Conservation (phyloP, 2,888 invertebrate species). For the Philereme vetulata region DNA sequence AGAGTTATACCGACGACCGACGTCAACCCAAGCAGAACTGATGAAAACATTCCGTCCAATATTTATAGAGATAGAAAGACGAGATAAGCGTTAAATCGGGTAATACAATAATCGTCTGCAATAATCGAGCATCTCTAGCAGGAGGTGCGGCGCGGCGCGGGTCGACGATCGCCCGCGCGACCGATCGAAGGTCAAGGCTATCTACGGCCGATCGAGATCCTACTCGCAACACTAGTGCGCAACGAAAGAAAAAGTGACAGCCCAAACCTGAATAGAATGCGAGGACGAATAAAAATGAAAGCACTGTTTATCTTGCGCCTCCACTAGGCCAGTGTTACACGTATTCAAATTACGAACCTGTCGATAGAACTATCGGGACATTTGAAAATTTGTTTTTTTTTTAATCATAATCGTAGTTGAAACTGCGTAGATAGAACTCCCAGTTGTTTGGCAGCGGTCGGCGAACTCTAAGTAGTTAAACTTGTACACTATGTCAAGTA, state of each 20-base stretch:
- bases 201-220: constrained; percentile 63
- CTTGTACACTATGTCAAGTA: constrained; percentile 44
- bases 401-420: constrained; percentile 3
- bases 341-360: constrained; percentile 36
- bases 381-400: constrained; percentile 8
- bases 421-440: constrained; percentile 42
- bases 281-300: constrained; percentile 83
- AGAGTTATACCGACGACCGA: background rate
- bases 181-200: constrained; percentile 82
- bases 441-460: constrained; percentile 61
- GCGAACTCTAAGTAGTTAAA: constrained; percentile 51
- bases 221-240: constrained; percentile 50
- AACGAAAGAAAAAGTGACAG: constrained; percentile 83
- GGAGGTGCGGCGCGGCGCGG: constrained; percentile 55
- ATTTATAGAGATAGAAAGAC: constrained; percentile 26
- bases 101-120: constrained; percentile 40
- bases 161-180: constrained; percentile 77
- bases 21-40: background rate
- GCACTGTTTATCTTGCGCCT: constrained; percentile 58
- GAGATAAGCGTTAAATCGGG: constrained; percentile 31
- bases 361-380: constrained; percentile 27
- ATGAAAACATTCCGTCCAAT: constrained; percentile 10
- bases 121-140: constrained; percentile 50
- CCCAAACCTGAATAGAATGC: constrained; percentile 80
- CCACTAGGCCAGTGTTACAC: constrained; percentile 45